Conservation (phyloP, 37 sponge, comb jelly and placozoan species). For the Ianthella basta region DNA sequence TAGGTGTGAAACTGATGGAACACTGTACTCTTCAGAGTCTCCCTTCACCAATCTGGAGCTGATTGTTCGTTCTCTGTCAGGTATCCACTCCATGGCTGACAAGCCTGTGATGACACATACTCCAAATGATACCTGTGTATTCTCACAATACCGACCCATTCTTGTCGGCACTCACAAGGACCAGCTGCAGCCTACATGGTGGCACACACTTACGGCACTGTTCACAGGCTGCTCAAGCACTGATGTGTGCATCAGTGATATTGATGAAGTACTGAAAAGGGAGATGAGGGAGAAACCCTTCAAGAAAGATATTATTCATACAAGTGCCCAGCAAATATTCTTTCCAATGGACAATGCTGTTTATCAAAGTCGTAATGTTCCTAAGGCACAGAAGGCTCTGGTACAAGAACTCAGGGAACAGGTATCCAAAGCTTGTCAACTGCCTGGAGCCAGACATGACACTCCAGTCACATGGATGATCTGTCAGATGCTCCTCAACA, state of each 20-base stretch:
- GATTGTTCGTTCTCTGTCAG: neutral
- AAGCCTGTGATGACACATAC: too few species aligned
- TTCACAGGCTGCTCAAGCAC: too few species aligned
- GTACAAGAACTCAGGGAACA: neutral
- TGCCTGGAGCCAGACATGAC: neutral
- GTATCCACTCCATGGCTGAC: conserved; percentile 12
- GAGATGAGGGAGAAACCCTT: neutral
- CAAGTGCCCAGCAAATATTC: neutral
- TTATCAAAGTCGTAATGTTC: neutral
- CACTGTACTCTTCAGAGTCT: neutral
- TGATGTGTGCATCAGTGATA: neutral
- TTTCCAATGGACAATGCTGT: neutral
- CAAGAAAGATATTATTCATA: neutral
- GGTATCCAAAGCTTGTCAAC: neutral
- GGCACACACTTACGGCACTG: too few species aligned
- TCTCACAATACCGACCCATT: neutral
- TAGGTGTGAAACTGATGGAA: neutral
- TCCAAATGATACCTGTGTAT: neutral
- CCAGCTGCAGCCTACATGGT: neutral
- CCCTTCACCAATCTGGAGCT: conserved; percentile 19
- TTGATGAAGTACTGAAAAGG: neutral
- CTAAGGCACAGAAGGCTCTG: neutral
- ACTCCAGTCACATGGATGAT: conserved; percentile 2
- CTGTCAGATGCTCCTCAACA: conserved; percentile 13
- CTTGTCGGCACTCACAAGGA: conserved; percentile 14